Conservation (phyloP, 2,797 vertebrate genomes). For the Gobio occitaniae region DNA sequence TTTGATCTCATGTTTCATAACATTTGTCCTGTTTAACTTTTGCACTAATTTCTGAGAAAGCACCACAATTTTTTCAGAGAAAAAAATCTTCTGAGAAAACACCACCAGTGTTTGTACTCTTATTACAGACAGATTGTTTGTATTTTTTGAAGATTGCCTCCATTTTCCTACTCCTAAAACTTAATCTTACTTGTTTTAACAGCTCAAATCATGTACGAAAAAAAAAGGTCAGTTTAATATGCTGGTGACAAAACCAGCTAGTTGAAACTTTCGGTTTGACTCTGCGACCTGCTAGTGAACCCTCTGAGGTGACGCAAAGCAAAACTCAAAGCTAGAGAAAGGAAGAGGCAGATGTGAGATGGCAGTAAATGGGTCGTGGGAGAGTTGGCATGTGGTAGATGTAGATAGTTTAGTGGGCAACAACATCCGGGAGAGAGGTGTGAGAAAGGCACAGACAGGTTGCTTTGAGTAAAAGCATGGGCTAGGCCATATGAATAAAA, state of each 20-base stretch:
- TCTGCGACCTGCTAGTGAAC: conserved; percentile 53
- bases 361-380: conserved; percentile 45
- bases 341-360: conserved; percentile 42
- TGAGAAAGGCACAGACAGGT: not conserved
- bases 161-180: not conserved
- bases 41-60: not conserved
- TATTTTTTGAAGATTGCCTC: not conserved
- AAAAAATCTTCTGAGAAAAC: not conserved
- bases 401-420: conserved; percentile 41
- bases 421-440: conserved; percentile 42
- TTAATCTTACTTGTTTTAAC: not conserved
- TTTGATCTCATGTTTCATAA: not conserved
- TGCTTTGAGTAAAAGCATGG: not conserved
- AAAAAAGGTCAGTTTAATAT: not conserved
- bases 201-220: not conserved
- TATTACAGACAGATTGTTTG: not conserved
- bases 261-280: conserved; percentile 43
- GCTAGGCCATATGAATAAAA: not conserved
- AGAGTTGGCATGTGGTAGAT: conserved; percentile 39
- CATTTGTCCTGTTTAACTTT: not conserved
- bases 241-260: not conserved
- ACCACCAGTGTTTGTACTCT: not conserved
- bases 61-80: too few relatives aligned
- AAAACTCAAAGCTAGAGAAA: not conserved
- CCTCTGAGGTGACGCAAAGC: not conserved